These are phyloP conservation scores for Philereme vetulata DNA, from an alignment of 2,888 invertebrate genomes.

Conservation along the genomic window DNA sequence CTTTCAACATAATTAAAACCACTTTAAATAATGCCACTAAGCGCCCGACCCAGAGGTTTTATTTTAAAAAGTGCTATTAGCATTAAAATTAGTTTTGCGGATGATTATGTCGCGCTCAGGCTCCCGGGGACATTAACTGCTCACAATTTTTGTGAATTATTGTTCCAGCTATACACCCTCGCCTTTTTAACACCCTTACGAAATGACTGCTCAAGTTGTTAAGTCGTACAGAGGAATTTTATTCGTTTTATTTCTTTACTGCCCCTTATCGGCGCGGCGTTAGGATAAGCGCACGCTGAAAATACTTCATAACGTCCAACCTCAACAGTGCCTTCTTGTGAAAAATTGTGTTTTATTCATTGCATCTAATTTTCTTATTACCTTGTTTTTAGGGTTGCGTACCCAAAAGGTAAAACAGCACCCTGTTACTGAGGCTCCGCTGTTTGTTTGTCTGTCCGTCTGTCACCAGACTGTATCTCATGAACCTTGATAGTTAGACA, in stretches of 20 bases:
- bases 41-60: slow-evolving; percentile 76
- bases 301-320: no score
- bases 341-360: no score
- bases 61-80: slow-evolving; percentile 82
- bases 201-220: slow-evolving; percentile 63
- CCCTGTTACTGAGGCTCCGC: no score
- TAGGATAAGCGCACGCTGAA: background rate
- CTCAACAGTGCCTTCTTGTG: no score
- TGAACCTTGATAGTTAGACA: no score
- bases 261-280: background rate
- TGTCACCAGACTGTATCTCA: no score
- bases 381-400: no score
- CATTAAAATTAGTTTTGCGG: slow-evolving; percentile 83
- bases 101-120: slow-evolving; percentile 81
- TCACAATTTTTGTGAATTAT: slow-evolving; percentile 82
- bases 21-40: slow-evolving; percentile 82
- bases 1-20: slow-evolving; percentile 84
- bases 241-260: slow-evolving; percentile 26
- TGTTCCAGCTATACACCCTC: slow-evolving; percentile 68
- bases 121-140: slow-evolving; percentile 72
- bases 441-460: no score
- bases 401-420: no score
- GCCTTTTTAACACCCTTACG: slow-evolving; percentile 74
- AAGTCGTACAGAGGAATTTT: slow-evolving; percentile 51
- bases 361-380: no score